These are phyloP conservation scores for Epizoanthus ramosus DNA, from an alignment of 92 coral and sea anemone species.

Conservation along the genomic window DNA sequence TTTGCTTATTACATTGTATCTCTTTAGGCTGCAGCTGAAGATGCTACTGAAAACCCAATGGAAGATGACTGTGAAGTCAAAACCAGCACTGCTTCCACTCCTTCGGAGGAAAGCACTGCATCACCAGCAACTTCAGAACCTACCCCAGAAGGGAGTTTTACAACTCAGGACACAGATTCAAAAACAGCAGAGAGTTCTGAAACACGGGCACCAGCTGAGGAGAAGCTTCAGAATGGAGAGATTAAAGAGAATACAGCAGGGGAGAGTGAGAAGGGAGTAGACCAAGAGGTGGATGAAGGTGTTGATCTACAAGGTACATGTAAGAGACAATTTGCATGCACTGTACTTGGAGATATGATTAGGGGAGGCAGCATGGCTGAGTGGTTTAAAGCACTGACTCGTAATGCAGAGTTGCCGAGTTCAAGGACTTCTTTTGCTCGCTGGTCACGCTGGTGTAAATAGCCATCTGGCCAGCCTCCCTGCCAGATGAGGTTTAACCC, in stretches of 20 bases:
- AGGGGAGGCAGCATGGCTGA: no score
- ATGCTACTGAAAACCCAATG: conserved; percentile 46
- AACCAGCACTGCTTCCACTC: conserved; percentile 53
- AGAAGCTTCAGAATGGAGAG: conserved; percentile 41
- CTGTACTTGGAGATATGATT: neutral
- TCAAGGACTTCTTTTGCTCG: no score
- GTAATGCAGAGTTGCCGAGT: no score
- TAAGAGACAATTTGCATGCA: neutral
- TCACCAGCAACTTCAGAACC: conserved; percentile 32
- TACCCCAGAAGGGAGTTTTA: conserved; percentile 24
- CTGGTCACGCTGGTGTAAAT: no score
- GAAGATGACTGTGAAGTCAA: conserved; percentile 41
- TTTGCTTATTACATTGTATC: neutral
- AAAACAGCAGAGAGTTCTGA: conserved; percentile 29
- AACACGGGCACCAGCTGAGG: conserved; percentile 28
- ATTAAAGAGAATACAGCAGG: conserved; percentile 11
- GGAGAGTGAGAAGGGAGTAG: conserved; percentile 35
- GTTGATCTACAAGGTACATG: conserved; percentile 91
- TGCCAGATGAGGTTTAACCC: no score
- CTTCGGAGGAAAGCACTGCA: conserved; percentile 52
- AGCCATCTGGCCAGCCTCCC: no score
- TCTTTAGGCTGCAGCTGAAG: conserved; percentile 79
- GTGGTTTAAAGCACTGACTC: no score
- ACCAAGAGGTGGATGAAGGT: conserved; percentile 89
- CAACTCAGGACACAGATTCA: conserved; percentile 19